Conservation (phyloP, 2,113 vertebrate species). For the Ameiurus melas region DNA sequence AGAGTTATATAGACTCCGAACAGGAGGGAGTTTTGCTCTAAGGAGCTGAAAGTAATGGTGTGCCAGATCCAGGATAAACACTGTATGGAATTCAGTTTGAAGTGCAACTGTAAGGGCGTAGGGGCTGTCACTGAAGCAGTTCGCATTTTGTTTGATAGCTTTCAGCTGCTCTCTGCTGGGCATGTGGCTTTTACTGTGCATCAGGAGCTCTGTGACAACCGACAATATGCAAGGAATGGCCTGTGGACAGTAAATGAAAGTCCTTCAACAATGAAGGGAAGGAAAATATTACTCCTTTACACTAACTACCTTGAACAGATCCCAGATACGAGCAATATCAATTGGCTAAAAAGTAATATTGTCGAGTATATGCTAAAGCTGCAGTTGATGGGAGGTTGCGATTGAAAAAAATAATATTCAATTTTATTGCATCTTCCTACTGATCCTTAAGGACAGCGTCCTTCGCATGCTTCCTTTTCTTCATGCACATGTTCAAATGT, state of each 20-base stretch:
- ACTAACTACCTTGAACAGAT: not conserved
- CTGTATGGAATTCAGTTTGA: slow-evolving; percentile 26
- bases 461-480: not conserved
- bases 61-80: slow-evolving; percentile 8
- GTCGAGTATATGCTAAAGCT: not conserved
- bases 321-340: not conserved
- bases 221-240: slow-evolving; percentile 28
- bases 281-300: slow-evolving; percentile 17
- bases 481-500: not conserved
- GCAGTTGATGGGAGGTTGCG: not conserved
- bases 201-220: slow-evolving; percentile 15
- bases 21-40: slow-evolving; percentile 10
- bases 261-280: slow-evolving; percentile 1
- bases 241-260: slow-evolving; percentile 35
- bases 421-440: not conserved
- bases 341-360: not conserved
- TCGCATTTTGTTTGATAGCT: slow-evolving; percentile 49
- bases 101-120: slow-evolving; percentile 28
- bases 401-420: not conserved
- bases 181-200: slow-evolving; percentile 31
- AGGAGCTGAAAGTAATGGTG: slow-evolving; percentile 17
- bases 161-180: slow-evolving; percentile 43
- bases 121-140: slow-evolving; percentile 27
- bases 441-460: not conserved
- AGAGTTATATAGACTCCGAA: slow-evolving; percentile 3